These are phyloP conservation scores for Pterophyllum scalare DNA, from an alignment of 2,113 vertebrate genomes.

Conservation along the genomic window DNA sequence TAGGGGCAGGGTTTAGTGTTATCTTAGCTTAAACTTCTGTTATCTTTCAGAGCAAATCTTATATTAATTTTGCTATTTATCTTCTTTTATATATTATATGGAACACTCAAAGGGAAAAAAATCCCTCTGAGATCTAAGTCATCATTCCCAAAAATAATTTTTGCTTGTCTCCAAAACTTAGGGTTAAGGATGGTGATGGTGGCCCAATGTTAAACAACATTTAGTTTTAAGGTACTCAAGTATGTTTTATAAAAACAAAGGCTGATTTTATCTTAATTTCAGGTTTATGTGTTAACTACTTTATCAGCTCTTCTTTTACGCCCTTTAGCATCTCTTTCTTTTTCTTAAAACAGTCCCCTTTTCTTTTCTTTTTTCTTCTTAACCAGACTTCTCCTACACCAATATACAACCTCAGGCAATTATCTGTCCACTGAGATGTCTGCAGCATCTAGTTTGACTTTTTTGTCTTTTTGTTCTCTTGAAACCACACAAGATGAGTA, in stretches of 20 bases:
- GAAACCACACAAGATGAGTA: conserved; percentile 43
- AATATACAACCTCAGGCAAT: conserved; percentile 35
- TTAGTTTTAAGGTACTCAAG: neutral
- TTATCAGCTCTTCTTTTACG: neutral
- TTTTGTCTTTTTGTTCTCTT: conserved; percentile 17
- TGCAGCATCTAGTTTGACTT: conserved; percentile 29
- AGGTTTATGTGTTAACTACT: neutral
- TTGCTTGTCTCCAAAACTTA: neutral
- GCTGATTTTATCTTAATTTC: neutral
- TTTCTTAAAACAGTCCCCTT: neutral
- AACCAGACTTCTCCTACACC: conserved; percentile 27
- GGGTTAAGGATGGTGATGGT: neutral
- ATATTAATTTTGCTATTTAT: neutral
- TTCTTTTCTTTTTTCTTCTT: too few relatives aligned
- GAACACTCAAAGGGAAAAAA: neutral
- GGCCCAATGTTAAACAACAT: too few relatives aligned
- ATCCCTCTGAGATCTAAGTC: neutral
- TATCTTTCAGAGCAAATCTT: too few relatives aligned
- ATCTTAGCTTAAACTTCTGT: too few relatives aligned
- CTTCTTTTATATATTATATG: too few relatives aligned
- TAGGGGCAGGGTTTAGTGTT: too few relatives aligned
- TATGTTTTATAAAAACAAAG: neutral
- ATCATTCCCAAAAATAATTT: neutral
- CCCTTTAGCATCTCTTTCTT: neutral
- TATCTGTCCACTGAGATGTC: conserved; percentile 30